Percentiles rank a stretch among this genome's conserved stretches.
Evolutionary conservation across 2,113 vertebrate genomes (phyloP).

Genomic region (Larimichthys polyactis): DNA sequence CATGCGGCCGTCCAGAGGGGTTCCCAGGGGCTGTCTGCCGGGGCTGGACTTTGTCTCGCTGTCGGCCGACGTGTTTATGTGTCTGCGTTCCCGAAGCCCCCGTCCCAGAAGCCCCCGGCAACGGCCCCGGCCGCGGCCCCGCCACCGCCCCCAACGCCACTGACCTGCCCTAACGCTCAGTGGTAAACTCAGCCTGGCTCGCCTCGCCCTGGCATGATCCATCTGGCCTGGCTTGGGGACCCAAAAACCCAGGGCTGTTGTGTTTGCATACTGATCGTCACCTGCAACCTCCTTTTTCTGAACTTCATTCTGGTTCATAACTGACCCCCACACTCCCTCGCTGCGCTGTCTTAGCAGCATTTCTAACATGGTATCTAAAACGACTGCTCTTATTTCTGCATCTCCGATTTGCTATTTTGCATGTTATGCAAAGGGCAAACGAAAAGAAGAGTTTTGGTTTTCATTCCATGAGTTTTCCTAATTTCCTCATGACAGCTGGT

Average conservation of each 20-base stretch:
- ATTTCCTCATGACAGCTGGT: slow-evolving; percentile 57
- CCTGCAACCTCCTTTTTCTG: slow-evolving; percentile 41
- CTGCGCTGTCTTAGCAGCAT: slow-evolving; percentile 20
- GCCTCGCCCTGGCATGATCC: slow-evolving; percentile 66
- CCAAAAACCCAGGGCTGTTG: slow-evolving; percentile 60
- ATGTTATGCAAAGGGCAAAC: slow-evolving; percentile 69
- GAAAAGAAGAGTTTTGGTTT: slow-evolving; percentile 42
- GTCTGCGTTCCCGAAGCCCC: slow-evolving; percentile 84
- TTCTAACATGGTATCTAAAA: slow-evolving; percentile 44
- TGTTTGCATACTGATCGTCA: slow-evolving; percentile 74
- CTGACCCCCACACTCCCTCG: slow-evolving; percentile 31
- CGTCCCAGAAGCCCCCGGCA: slow-evolving; percentile 79
- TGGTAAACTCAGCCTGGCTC: slow-evolving; percentile 81
- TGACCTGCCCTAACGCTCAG: slow-evolving; percentile 82
- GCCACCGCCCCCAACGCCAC: slow-evolving; percentile 79
- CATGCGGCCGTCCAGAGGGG: slow-evolving; percentile 82
- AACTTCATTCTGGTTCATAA: slow-evolving; percentile 57
- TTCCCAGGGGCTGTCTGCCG: slow-evolving; percentile 85
- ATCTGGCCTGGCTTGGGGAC: slow-evolving; percentile 41
- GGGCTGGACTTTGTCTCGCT: slow-evolving; percentile 85
- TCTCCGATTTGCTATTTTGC: slow-evolving; percentile 69
- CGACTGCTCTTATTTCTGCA: slow-evolving; percentile 48
- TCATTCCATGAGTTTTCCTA: slow-evolving; percentile 65
- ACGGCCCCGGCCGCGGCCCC: slow-evolving; percentile 77
- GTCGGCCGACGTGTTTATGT: slow-evolving; percentile 84